Evolutionary conservation across 2,888 invertebrate genomes (phyloP), one percentile per base, ranked within the genome.

Genomic region (Elmis aenea): DNA sequence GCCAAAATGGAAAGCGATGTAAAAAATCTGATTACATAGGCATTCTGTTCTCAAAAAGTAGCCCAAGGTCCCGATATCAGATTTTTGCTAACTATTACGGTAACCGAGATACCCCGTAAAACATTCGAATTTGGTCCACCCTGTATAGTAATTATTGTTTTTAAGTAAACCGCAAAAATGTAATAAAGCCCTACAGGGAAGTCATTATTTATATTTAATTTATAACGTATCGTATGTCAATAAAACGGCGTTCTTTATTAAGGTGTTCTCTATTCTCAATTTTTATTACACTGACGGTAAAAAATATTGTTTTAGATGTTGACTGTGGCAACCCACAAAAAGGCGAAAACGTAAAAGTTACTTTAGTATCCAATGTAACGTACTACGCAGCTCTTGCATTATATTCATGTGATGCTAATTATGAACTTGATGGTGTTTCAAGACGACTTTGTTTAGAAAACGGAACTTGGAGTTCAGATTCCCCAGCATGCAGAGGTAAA

Each of bases 381-480:
- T 90, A 89, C 62, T 90, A 91, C 55, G 91, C 91, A 1, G 86
- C 89, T 0, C 81, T 86, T 2, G 89, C 80, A 0, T 71, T 90
- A 4, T 93, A 93, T 60, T 83, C 87, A 51, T 93, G 93, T 58
- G 76, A 85, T 37, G 72, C 76, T 2, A 85, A 90, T 58, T 92
- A 79, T 68, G 82, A 83, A 58, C 68, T 92, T 6, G 85, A 85
- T 48, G 92, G 92, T 0, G 85, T 87, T 2, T 85, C 87, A 2
- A 74, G 91, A 32, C 70, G 92, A 39, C 66, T 89, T 31, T 93
- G 92, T 58, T 76, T 88, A 33, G 91, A 92, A 58, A 85, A 92
- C 58, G 90, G 85, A 29, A 90, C 89, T 0, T 93, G 92, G 93
- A 88, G 89, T 56, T 85, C 87, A 10, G 86, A 85, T 38, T 69